Percentiles rank a stretch among this genome's conserved stretches.
phyloP scores from a whole-genome alignment of 2,113 vertebrate species.

The Oceanites oceanicus region DNA sequence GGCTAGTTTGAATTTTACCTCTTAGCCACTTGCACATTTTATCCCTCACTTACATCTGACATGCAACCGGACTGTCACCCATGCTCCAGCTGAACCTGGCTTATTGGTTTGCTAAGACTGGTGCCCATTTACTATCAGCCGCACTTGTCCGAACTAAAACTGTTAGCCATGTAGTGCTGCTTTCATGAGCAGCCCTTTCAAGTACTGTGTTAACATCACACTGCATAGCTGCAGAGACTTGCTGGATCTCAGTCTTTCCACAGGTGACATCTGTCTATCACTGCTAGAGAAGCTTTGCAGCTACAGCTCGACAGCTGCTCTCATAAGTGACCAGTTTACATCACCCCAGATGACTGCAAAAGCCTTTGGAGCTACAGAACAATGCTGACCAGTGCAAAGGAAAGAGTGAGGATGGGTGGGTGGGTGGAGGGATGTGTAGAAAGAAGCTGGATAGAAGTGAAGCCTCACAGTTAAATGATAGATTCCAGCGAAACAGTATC shows the following conservation, averaged over 20 bases:
- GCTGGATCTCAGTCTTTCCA: neutral
- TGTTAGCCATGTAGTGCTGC: neutral
- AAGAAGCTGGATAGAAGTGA: neutral
- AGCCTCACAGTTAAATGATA: neutral
- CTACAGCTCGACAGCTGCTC: neutral
- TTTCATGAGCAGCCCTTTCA: neutral
- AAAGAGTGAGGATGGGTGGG: neutral
- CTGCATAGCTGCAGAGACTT: neutral
- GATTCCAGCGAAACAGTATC: neutral
- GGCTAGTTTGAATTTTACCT: neutral
- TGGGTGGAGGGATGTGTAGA: neutral
- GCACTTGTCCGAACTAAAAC: neutral
- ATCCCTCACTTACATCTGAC: neutral
- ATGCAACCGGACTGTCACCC: neutral
- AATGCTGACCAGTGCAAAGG: fast-evolving
- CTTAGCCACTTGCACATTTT: neutral
- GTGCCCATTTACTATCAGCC: neutral
- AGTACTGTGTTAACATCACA: neutral
- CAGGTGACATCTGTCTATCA: neutral
- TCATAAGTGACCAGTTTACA: neutral
- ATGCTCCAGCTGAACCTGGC: neutral
- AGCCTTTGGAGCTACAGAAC: neutral
- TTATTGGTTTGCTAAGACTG: neutral
- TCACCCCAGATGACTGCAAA: neutral
- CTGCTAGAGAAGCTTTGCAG: neutral